A percentile compares a stretch with the other conserved stretches of the same genome.
These are phyloP conservation scores for Rhogogaster chlorosoma DNA, from an alignment of 2,888 invertebrate species.

Conservation along the genomic window DNA sequence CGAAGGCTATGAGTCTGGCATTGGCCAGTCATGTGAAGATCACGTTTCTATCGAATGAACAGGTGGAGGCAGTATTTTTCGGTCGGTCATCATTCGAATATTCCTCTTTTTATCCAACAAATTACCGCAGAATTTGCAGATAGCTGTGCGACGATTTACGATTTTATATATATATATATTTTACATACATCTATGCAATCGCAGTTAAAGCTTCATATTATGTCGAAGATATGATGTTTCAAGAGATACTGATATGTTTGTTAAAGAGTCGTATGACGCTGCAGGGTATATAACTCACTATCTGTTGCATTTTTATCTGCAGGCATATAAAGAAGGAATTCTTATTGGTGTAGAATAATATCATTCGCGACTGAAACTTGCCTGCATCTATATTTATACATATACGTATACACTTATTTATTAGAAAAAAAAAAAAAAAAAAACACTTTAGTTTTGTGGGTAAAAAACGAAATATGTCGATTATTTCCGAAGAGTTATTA, in stretches of 20 bases:
- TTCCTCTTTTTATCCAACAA: not conserved
- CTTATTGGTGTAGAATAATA: not conserved
- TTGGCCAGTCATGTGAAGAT: slow-evolving; percentile 40
- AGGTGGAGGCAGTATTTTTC: slow-evolving; percentile 31
- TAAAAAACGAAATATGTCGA: not conserved
- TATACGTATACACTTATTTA: not conserved
- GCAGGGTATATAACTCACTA: not conserved
- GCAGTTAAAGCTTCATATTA: not conserved
- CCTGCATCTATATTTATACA: not conserved
- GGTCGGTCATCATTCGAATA: not conserved
- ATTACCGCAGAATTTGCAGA: not conserved
- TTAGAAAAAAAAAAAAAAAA: not conserved
- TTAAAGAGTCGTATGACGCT: slow-evolving; percentile 23
- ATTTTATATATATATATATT: too few species aligned
- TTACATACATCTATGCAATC: not conserved
- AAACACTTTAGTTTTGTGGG: not conserved
- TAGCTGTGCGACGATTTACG: not conserved
- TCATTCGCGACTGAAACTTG: slow-evolving; percentile 22
- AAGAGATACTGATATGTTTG: slow-evolving; percentile 39
- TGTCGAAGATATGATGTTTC: slow-evolving; percentile 32
- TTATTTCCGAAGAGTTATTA: not conserved
- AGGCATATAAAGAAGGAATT: not conserved
- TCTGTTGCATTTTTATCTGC: slow-evolving; percentile 32
- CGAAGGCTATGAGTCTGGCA: slow-evolving; percentile 27
- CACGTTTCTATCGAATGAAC: slow-evolving; percentile 42